These are phyloP conservation scores for Rhabditoides inermis DNA, from an alignment of 2,888 invertebrate genomes.

Conservation along the genomic window DNA sequence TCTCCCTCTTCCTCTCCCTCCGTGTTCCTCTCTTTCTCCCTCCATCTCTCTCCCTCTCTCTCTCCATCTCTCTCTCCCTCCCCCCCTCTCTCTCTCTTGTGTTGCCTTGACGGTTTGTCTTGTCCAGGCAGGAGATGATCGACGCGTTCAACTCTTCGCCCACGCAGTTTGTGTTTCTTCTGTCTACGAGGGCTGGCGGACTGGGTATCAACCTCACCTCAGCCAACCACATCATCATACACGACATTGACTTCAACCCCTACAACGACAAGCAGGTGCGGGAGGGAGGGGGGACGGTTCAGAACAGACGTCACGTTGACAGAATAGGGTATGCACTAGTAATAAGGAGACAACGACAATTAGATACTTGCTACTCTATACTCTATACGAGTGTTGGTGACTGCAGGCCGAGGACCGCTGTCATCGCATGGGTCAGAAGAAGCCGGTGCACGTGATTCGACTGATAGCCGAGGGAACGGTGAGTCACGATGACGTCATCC, in stretches of 20 bases:
- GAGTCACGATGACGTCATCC: too few relatives aligned
- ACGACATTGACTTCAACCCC: conserved; percentile 95
- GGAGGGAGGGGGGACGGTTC: conserved; percentile 56
- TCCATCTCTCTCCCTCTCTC: too few relatives aligned
- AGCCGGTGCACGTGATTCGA: conserved; percentile 70
- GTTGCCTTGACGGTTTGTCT: too few relatives aligned
- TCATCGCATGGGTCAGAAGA: conserved; percentile 44
- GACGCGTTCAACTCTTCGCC: conserved; percentile 70
- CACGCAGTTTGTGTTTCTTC: conserved; percentile 31
- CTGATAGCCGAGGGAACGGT: conserved; percentile 73
- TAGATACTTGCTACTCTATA: too few relatives aligned
- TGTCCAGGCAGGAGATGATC: conserved; percentile 74
- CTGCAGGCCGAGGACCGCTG: conserved; percentile 72
- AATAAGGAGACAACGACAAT: not conserved
- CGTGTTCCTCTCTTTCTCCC: too few relatives aligned
- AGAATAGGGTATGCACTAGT: too few relatives aligned
- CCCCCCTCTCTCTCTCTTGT: too few relatives aligned
- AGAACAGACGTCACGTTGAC: not conserved
- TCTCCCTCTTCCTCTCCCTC: too few relatives aligned
- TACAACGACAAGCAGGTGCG: conserved; percentile 95
- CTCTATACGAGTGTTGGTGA: not conserved
- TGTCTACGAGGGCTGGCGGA: conserved; percentile 70
- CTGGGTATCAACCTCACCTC: conserved; percentile 85
- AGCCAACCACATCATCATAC: conserved; percentile 88
- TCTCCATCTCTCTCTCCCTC: too few relatives aligned